Conservation (phyloP, 2,888 invertebrate genomes). For the Pristionchus arcanus region DNA sequence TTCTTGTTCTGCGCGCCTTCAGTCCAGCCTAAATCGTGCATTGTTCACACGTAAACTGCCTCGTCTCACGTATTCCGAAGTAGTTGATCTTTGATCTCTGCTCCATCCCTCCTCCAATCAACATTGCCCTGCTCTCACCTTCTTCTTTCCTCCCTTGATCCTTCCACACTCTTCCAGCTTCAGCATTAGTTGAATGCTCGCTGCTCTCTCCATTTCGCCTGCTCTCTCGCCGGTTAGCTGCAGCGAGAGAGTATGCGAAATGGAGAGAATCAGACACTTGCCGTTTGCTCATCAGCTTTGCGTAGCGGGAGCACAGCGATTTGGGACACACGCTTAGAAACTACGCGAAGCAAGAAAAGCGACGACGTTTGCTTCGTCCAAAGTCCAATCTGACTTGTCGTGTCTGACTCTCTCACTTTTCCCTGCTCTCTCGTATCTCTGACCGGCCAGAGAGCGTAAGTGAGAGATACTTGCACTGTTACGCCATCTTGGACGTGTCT, state of each 20-base stretch:
- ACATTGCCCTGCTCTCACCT: not conserved
- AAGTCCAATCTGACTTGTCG: not conserved
- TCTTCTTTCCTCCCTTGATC: not conserved
- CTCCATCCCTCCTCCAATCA: not conserved
- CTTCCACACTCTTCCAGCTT: constrained; percentile 9
- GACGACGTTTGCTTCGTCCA: constrained; percentile 3
- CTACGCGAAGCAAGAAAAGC: constrained; percentile 1
- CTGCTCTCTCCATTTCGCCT: not conserved
- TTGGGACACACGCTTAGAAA: constrained; percentile 12
- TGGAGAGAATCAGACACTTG: not conserved
- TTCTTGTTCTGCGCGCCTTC: no score
- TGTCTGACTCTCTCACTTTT: not conserved
- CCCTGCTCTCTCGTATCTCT: not conserved
- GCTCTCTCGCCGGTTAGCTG: not conserved
- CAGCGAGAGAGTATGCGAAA: not conserved
- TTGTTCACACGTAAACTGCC: not conserved
- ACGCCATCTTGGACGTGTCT: not conserved
- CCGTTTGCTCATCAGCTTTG: not conserved
- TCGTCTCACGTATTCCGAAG: not conserved
- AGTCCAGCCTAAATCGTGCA: no score
- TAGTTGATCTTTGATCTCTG: not conserved
- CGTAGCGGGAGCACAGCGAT: not conserved
- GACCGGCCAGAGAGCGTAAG: not conserved
- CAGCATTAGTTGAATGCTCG: not conserved
- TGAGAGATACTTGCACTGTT: no score